These are phyloP conservation scores for Norana najaformis DNA, from an alignment of 2,888 invertebrate genomes.

Conservation along the genomic window DNA sequence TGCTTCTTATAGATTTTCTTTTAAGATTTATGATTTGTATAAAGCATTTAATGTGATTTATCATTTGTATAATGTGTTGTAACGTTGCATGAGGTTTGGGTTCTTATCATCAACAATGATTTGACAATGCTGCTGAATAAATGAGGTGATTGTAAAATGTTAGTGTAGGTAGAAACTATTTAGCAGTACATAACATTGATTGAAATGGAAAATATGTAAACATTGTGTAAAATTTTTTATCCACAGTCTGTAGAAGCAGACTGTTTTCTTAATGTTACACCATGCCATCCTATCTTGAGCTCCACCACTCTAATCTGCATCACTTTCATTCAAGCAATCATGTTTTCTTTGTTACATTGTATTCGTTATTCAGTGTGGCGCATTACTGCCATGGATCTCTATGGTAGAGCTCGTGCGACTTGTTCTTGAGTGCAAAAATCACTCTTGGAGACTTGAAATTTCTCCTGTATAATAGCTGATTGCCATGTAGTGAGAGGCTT, in stretches of 20 bases:
- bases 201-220: slow-evolving; percentile 3
- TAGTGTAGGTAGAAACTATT: not conserved
- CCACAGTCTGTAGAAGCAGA: not conserved
- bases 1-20: not conserved
- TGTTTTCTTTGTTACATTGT: not conserved
- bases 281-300: not conserved
- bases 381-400: not conserved
- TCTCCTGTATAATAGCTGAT: not conserved
- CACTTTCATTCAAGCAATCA: slow-evolving; percentile 1
- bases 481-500: not conserved
- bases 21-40: slow-evolving; percentile 1
- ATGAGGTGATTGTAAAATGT: not conserved
- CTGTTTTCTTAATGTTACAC: not conserved
- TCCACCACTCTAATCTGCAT: not conserved
- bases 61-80: not conserved
- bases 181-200: not conserved
- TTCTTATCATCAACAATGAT: not conserved
- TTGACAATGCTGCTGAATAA: not conserved
- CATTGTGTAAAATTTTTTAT: slow-evolving; percentile 13
- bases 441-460: not conserved
- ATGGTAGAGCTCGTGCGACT: not conserved
- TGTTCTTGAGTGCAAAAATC: not conserved
- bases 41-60: not conserved
- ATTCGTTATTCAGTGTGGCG: not conserved
- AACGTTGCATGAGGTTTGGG: not conserved